These are phyloP conservation scores for Andrena hattorfiana DNA, from an alignment of 2,888 invertebrate genomes.

Conservation along the genomic window DNA sequence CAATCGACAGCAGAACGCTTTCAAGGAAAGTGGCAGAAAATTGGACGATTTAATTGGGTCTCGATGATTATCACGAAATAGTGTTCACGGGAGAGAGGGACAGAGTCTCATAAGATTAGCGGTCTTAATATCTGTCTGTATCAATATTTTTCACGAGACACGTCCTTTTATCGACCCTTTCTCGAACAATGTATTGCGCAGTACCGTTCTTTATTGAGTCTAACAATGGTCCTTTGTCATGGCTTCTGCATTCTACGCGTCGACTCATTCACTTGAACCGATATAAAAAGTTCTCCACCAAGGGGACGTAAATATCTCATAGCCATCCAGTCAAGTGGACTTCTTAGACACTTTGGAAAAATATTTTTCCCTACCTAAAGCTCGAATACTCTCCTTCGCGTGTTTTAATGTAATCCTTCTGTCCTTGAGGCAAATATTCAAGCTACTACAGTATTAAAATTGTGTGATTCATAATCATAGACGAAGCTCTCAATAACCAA, in stretches of 20 bases:
- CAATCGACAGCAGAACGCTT: too few relatives aligned
- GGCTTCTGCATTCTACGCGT: slow-evolving; percentile 25
- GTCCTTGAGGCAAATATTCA: not conserved
- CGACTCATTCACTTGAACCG: slow-evolving; percentile 39
- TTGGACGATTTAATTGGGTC: not conserved
- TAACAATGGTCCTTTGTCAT: slow-evolving; percentile 53
- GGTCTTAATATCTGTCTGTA: not conserved
- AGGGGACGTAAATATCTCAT: slow-evolving; percentile 52
- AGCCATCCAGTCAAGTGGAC: slow-evolving; percentile 29
- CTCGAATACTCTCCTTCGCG: not conserved
- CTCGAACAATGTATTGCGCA: slow-evolving; percentile 47
- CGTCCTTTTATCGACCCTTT: slow-evolving; percentile 20
- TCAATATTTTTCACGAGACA: slow-evolving; percentile 31
- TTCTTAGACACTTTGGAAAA: not conserved
- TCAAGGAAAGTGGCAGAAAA: too few relatives aligned
- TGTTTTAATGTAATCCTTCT: not conserved
- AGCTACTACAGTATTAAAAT: too few relatives aligned
- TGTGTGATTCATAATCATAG: too few relatives aligned
- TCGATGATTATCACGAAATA: not conserved
- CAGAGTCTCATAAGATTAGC: not conserved
- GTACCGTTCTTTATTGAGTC: slow-evolving; percentile 27
- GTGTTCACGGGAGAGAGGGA: not conserved
- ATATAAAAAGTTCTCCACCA: slow-evolving; percentile 30
- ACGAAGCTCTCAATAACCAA: too few relatives aligned
- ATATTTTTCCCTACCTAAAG: slow-evolving; percentile 4